Evolutionary conservation across 2,888 invertebrate species (phyloP), one percentile per base, ranked within the genome.

Genomic region (Cyclophora punctaria): DNA sequence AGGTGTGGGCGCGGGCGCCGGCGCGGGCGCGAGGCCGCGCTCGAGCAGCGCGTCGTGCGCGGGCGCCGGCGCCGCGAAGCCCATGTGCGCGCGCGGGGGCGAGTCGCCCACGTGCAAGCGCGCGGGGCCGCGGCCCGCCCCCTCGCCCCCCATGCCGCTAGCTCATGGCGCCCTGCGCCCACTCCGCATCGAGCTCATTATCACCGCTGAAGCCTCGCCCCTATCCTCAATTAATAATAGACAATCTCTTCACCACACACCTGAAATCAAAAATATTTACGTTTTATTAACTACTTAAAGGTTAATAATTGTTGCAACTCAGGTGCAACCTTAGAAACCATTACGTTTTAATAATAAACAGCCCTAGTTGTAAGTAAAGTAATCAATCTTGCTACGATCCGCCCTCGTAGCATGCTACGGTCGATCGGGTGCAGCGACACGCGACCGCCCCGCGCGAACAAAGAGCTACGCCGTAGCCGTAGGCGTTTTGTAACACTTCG

Each of bases 111-210:
- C 89, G 84, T 89, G 81, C 86, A 89, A 89, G 86, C 89, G 90
- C 90, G 90, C 88, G 83, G 86, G 87, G 85, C 90, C 90, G 89
- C 90, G 90, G 83, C 90, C 91, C 89, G 90, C 89, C 86, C 89
- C 90, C 89, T 90, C 89, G 85, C 90, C 90, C 80, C 81, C 88
- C 90, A 90, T 89, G 63, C 73, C 77, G 84, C 86, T 86, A 86
- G 83, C 85, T 83, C 89, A 87, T 83, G 80, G 82, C 71, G 87
- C 73, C 75, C 70, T 64, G 62, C 80, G 74, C 72, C 80, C 70
- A 64, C 79, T 69, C 83, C 73, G 71, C 80, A 79, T 76, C 66
- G 54, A 35, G 66, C 52, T 73, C 76, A 71, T 68, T 34, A 51
- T 37, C 20, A 20, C 20, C 20, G 20, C 20, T 20, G 20, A 20